Evolutionary conservation across 1,140 invertebrate species (phyloP).

Genomic region (Scaptomyza hsui): DNA sequence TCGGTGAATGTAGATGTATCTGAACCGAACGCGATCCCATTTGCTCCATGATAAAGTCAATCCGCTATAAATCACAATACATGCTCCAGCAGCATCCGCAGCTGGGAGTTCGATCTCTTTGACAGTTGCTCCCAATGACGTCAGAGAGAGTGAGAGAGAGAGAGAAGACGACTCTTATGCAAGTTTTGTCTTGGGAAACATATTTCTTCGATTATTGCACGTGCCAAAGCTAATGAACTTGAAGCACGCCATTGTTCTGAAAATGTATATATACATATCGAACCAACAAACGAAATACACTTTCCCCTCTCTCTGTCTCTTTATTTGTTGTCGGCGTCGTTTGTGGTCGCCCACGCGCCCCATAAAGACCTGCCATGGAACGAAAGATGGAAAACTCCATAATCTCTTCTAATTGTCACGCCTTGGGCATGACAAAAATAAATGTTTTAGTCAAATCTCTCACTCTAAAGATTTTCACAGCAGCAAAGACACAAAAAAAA

Average conservation of each 20-base stretch:
- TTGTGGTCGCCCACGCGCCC: constrained; percentile 71
- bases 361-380: constrained; percentile 38
- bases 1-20: constrained; percentile 10
- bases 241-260: constrained; percentile 31
- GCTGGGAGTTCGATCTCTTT: neutral
- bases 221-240: constrained; percentile 69
- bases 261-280: constrained; percentile 50
- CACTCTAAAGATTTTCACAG: constrained; percentile 31
- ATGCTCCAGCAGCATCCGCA: constrained; percentile 40
- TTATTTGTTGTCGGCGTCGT: constrained; percentile 35
- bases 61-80: constrained; percentile 55
- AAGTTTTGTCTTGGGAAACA: constrained; percentile 46
- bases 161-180: constrained; percentile 44
- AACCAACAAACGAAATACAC: constrained; percentile 55
- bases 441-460: constrained; percentile 20
- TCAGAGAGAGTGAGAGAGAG: constrained; percentile 29
- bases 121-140: constrained; percentile 52
- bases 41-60: constrained; percentile 36
- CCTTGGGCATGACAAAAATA: constrained; percentile 65
- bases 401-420: constrained; percentile 76
- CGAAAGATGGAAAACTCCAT: constrained; percentile 59
- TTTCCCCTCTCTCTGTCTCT: constrained; percentile 4
- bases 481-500: neutral
- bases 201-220: constrained; percentile 44
- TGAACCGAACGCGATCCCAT: constrained; percentile 47